phyloP scores from a whole-genome alignment of 1,140 invertebrate genomes.

The Drosophila pruinosa region DNA sequence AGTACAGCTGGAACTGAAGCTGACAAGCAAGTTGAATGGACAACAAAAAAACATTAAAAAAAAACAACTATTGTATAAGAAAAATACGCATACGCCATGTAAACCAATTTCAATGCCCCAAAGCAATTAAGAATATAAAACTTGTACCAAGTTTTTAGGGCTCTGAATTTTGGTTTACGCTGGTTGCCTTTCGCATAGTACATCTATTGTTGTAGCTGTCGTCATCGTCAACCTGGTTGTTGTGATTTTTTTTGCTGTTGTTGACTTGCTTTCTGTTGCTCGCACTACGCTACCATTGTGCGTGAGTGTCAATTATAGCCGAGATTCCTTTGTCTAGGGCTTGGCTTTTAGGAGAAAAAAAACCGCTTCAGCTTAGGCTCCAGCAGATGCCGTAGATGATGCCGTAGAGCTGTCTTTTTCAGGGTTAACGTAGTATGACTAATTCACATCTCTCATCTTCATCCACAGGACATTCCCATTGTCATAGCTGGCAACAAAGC shows the following conservation, averaged over 20 bases:
- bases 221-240: not conserved
- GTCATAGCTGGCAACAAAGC: conserved; percentile 93
- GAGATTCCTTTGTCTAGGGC: conserved; percentile 36
- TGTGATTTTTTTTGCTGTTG: not conserved
- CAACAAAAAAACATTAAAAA: not conserved
- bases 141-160: conserved; percentile 13
- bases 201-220: conserved; percentile 6
- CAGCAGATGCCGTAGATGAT: not conserved
- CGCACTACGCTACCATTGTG: conserved; percentile 35
- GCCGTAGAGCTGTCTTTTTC: not conserved
- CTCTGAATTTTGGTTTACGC: conserved; percentile 8
- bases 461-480: conserved; percentile 90
- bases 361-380: not conserved
- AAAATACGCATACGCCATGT: conserved; percentile 30
- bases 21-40: not conserved
- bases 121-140: conserved; percentile 39
- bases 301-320: conserved; percentile 63
- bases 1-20: conserved; percentile 18
- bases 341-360: conserved; percentile 23
- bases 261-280: not conserved
- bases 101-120: conserved; percentile 34
- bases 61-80: not conserved
- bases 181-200: not conserved
- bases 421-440: conserved; percentile 32
- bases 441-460: conserved; percentile 32